These are phyloP conservation scores for Notoglanidium macrostoma DNA, from an alignment of 2,797 vertebrate genomes.

Conservation along the genomic window DNA sequence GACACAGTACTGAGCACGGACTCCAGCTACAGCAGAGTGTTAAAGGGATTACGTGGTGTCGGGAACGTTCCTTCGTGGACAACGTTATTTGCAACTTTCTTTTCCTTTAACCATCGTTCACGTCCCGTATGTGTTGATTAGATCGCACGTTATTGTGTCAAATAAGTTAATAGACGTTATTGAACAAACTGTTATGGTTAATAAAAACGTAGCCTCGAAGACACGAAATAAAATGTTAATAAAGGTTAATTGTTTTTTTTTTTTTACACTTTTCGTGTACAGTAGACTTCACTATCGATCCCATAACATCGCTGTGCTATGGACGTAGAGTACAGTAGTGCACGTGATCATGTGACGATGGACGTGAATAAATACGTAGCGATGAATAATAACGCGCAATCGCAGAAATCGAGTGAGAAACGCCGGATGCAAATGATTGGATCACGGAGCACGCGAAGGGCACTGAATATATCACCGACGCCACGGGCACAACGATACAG, in stretches of 20 bases:
- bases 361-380: constrained; percentile 77
- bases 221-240: constrained; percentile 38
- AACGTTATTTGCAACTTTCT: not conserved
- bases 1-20: constrained; percentile 77
- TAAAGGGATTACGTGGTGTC: constrained; percentile 73
- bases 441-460: constrained; percentile 85
- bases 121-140: not conserved
- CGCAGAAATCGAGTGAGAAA: constrained; percentile 67
- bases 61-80: constrained; percentile 23
- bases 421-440: constrained; percentile 86
- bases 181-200: constrained; percentile 89
- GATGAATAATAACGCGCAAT: constrained; percentile 56
- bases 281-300: constrained; percentile 33
- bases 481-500: constrained; percentile 61
- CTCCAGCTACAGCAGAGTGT: constrained; percentile 71
- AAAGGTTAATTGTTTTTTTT: constrained; percentile 6
- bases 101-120: not conserved
- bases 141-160: constrained; percentile 61
- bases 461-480: constrained; percentile 76
- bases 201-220: constrained; percentile 66
- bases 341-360: constrained; percentile 83
- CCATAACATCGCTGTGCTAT: constrained; percentile 28
- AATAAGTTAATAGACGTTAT: constrained; percentile 74
- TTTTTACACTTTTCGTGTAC: constrained; percentile 66
- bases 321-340: constrained; percentile 87